Evolutionary conservation across 2,888 invertebrate species (phyloP).

Genomic region (Drosophila mayaguana): DNA sequence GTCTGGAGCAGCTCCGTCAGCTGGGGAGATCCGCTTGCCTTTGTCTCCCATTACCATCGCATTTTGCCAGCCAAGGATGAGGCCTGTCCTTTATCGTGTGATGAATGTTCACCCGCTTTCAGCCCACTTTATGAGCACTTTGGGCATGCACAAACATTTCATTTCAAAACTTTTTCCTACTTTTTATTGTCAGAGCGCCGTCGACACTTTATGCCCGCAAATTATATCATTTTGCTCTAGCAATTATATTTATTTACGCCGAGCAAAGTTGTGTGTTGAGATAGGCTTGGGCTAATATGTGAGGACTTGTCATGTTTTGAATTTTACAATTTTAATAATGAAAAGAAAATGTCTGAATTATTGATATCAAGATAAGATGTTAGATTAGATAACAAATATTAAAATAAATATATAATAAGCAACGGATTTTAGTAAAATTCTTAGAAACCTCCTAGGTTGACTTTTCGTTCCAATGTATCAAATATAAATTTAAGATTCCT

Average conservation of each 20-base stretch:
- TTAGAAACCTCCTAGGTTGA: too few relatives aligned
- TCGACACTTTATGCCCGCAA: slow-evolving; percentile 18
- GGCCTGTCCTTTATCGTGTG: slow-evolving; percentile 57
- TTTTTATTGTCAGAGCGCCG: slow-evolving; percentile 36
- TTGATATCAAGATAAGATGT: too few relatives aligned
- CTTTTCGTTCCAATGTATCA: too few relatives aligned
- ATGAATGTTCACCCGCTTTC: slow-evolving; percentile 51
- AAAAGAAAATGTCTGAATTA: background rate
- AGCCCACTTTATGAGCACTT: slow-evolving; percentile 62
- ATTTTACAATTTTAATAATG: background rate
- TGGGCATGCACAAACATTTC: slow-evolving; percentile 56
- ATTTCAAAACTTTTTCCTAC: slow-evolving; percentile 49
- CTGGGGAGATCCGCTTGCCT: slow-evolving; percentile 27
- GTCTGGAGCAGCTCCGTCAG: background rate
- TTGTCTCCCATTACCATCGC: slow-evolving; percentile 16
- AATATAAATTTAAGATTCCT: too few relatives aligned
- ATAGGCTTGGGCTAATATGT: background rate
- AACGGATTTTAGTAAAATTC: too few relatives aligned
- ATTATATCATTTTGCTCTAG: slow-evolving; percentile 21
- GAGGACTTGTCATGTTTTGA: background rate
- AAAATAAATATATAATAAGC: too few relatives aligned
- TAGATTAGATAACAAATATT: too few relatives aligned
- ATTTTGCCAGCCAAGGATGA: slow-evolving; percentile 21
- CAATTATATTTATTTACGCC: slow-evolving; percentile 16
- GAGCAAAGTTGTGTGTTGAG: background rate